These are phyloP conservation scores for Chloroclystis v-ata DNA, from an alignment of 2,888 invertebrate genomes.

Conservation along the genomic window DNA sequence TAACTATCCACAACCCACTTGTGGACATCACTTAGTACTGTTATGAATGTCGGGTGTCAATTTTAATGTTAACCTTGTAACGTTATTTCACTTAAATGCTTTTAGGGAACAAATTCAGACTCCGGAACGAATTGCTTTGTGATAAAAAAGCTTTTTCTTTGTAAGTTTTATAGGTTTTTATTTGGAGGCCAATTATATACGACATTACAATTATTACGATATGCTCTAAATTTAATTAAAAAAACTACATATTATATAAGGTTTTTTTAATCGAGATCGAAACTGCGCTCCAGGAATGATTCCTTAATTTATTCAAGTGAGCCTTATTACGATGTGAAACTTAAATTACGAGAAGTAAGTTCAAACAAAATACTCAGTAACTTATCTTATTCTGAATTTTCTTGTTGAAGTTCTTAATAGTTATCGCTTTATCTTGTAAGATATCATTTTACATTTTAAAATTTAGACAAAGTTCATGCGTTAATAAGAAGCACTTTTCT, in stretches of 20 bases:
- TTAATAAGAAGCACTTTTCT: no score
- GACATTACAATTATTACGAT: conserved; percentile 55
- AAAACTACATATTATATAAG: no score
- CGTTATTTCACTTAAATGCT: conserved; percentile 31
- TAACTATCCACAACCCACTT: no score
- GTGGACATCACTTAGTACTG: no score
- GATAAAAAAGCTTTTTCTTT: conserved; percentile 44
- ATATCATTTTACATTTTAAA: conserved; percentile 2
- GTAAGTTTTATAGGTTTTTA: conserved; percentile 54
- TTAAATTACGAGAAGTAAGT: conserved; percentile 30
- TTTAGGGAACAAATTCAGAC: conserved; percentile 34
- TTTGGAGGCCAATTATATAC: conserved; percentile 70
- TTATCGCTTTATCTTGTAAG: conserved; percentile 17
- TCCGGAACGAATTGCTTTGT: conserved; percentile 39
- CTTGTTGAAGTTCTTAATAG: conserved; percentile 17
- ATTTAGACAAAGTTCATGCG: not conserved
- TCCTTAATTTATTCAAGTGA: conserved; percentile 65
- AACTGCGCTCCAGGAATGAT: conserved; percentile 55
- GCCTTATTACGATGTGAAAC: conserved; percentile 53
- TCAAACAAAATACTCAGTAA: conserved; percentile 29
- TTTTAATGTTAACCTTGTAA: no score
- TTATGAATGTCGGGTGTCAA: no score
- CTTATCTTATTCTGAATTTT: conserved; percentile 14
- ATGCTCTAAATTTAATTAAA: no score
- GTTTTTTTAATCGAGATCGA: conserved; percentile 59